These are phyloP conservation scores for Porites evermanni DNA, from an alignment of 92 coral and sea anemone species.

Conservation along the genomic window DNA sequence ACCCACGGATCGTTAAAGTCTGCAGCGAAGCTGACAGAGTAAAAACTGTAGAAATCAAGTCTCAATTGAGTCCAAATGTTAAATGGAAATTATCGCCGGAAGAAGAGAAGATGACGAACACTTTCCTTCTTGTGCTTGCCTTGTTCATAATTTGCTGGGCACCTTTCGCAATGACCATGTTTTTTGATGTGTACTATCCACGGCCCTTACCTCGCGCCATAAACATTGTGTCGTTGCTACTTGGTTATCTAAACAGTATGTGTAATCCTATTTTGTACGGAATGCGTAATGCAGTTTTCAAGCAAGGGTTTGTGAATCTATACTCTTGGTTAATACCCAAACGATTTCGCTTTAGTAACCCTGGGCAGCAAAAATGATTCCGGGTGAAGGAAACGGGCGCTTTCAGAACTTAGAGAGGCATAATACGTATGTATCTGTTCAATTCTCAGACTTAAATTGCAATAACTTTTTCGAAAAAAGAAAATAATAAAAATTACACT, in stretches of 20 bases:
- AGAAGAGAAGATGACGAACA: slow-evolving; percentile 76
- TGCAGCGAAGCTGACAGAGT: neutral
- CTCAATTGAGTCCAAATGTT: neutral
- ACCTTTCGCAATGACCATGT: slow-evolving; percentile 86
- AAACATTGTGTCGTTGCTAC: slow-evolving; percentile 65
- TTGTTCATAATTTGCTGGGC: slow-evolving; percentile 82
- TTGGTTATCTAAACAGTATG: slow-evolving; percentile 87
- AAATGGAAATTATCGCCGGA: slow-evolving; percentile 38
- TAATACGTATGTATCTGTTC: too few relatives aligned
- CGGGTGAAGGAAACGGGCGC: neutral
- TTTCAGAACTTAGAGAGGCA: too few relatives aligned
- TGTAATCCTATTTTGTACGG: slow-evolving; percentile 77
- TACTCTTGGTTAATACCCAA: neutral
- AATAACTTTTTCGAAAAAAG: too few relatives aligned
- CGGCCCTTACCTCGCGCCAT: slow-evolving; percentile 60
- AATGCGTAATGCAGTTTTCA: slow-evolving; percentile 52
- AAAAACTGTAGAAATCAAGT: neutral
- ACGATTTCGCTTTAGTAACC: neutral
- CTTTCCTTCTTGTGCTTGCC: slow-evolving; percentile 77
- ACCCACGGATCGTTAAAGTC: neutral
- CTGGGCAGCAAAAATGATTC: neutral
- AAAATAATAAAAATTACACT: too few relatives aligned
- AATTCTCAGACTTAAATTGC: too few relatives aligned
- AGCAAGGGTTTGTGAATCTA: slow-evolving; percentile 36
- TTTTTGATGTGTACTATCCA: slow-evolving; percentile 68